Conservation (phyloP, 2,888 invertebrate genomes). For the Portevinia maculata region DNA sequence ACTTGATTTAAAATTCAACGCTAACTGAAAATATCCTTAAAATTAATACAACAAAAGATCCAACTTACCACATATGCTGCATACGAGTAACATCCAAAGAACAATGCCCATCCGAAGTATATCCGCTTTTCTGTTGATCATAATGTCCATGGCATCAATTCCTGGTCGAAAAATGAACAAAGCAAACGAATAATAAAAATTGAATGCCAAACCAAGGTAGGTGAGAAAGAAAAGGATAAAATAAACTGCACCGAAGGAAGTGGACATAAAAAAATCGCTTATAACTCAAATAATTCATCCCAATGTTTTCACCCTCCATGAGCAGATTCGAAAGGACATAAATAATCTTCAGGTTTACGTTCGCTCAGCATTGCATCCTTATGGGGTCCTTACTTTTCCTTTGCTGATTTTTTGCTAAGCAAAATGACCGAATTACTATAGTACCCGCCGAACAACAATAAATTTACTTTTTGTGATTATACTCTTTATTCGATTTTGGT, state of each 20-base stretch:
- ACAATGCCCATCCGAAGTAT: slow-evolving; percentile 70
- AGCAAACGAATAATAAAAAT: slow-evolving; percentile 49
- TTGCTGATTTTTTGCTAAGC: slow-evolving; percentile 27
- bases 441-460: slow-evolving; percentile 67
- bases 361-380: slow-evolving; percentile 68
- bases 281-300: slow-evolving; percentile 73
- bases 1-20: slow-evolving; percentile 21
- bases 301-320: slow-evolving; percentile 67
- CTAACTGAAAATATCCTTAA: slow-evolving; percentile 12
- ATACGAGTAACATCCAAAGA: slow-evolving; percentile 65
- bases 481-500: slow-evolving; percentile 42
- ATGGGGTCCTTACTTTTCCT: slow-evolving; percentile 39
- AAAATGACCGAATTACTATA: slow-evolving; percentile 72
- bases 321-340: slow-evolving; percentile 68
- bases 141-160: slow-evolving; percentile 74
- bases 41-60: slow-evolving; percentile 41
- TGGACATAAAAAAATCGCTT: slow-evolving; percentile 72
- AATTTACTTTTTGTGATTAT: slow-evolving; percentile 72
- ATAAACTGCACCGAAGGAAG: slow-evolving; percentile 26
- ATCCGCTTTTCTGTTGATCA: slow-evolving; percentile 73
- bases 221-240: background rate
- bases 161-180: slow-evolving; percentile 51
- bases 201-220: slow-evolving; percentile 1
- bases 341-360: slow-evolving; percentile 73
- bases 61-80: slow-evolving; percentile 72